phyloP scores from a whole-genome alignment of 2,113 vertebrate species.

The Martes martes region DNA sequence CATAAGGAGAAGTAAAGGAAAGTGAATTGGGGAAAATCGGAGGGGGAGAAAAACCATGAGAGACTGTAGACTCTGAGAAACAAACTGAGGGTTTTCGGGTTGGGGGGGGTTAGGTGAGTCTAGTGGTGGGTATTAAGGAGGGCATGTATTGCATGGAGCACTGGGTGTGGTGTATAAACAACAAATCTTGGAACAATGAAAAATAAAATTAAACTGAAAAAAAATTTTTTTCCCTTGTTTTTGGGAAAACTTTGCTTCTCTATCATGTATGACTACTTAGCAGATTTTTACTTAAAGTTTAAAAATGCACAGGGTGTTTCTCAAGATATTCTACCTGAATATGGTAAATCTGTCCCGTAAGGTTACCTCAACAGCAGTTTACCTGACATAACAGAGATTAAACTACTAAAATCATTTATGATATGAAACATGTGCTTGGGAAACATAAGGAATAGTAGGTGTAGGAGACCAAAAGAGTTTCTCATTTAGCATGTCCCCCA shows the following conservation, averaged over 20 bases:
- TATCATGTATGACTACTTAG: not conserved
- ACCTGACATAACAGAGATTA: not conserved
- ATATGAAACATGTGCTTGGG: not conserved
- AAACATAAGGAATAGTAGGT: not conserved
- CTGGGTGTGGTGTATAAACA: too few species aligned
- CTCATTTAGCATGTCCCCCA: not conserved
- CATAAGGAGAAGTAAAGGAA: too few species aligned
- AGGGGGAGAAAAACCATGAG: too few species aligned
- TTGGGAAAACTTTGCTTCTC: not conserved
- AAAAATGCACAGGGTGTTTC: not conserved
- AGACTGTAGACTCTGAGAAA: too few species aligned
- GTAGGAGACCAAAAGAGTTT: not conserved
- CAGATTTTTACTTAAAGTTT: not conserved
- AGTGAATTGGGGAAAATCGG: too few species aligned
- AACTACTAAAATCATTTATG: not conserved
- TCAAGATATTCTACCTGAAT: not conserved
- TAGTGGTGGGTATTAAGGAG: too few species aligned
- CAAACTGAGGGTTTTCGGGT: too few species aligned
- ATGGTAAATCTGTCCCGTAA: not conserved
- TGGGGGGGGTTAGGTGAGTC: too few species aligned
- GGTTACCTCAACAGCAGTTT: not conserved
- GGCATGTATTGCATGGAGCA: too few species aligned
- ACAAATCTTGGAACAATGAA: too few species aligned
- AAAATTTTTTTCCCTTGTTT: not conserved
- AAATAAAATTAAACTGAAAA: too few species aligned